These are phyloP conservation scores for Diloba caeruleocephala DNA, from an alignment of 2,888 invertebrate genomes.

Conservation along the genomic window DNA sequence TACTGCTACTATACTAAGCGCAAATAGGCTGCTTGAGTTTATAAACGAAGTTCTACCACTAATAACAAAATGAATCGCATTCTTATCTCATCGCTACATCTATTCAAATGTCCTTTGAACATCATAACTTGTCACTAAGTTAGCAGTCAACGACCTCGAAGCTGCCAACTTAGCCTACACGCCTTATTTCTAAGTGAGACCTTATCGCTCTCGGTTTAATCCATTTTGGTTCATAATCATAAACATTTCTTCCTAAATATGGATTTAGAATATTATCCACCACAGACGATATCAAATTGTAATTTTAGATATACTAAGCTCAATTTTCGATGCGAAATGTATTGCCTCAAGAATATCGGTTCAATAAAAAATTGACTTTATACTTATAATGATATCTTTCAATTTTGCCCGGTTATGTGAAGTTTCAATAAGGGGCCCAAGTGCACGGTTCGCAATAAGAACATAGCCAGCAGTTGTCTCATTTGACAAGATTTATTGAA, in stretches of 20 bases:
- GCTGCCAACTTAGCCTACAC: constrained; percentile 11
- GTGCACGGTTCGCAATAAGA: constrained; percentile 48
- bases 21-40: too few relatives aligned
- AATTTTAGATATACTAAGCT: constrained; percentile 21
- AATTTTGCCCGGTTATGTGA: constrained; percentile 25
- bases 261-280: constrained; percentile 32
- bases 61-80: constrained; percentile 22
- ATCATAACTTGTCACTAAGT: constrained; percentile 3
- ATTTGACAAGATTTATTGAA: constrained; percentile 51
- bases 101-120: neutral
- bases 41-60: constrained; percentile 5
- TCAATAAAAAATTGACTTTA: constrained; percentile 32
- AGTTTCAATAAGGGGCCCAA: constrained; percentile 46
- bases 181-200: constrained; percentile 23
- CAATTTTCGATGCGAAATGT: constrained; percentile 14
- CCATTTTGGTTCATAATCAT: constrained; percentile 42
- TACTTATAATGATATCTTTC: constrained; percentile 12
- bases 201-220: constrained; percentile 40
- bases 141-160: constrained; percentile 30
- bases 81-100: constrained; percentile 22
- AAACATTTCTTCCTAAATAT: constrained; percentile 24
- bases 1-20: too few relatives aligned
- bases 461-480: constrained; percentile 39
- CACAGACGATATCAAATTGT: constrained; percentile 23
- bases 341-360: neutral